phyloP scores from a whole-genome alignment of 2,113 vertebrate species.

The Erpornis zantholeuca region DNA sequence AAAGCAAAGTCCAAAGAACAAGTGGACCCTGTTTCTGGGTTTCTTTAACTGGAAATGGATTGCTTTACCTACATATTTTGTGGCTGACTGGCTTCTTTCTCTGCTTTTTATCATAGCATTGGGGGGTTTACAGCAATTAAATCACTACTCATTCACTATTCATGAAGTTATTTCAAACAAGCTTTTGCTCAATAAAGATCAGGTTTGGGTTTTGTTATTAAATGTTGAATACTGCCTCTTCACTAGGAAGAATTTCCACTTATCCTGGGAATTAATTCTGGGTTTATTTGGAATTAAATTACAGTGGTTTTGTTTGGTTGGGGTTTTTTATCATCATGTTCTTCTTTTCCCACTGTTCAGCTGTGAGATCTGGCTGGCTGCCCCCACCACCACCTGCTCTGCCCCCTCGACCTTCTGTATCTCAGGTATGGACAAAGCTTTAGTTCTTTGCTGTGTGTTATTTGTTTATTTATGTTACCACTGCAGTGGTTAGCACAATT shows the following conservation, averaged over 20 bases:
- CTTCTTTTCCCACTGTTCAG: constrained; percentile 65
- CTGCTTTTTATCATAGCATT: background rate
- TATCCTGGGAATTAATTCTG: background rate
- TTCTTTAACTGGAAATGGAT: background rate
- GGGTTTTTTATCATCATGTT: background rate
- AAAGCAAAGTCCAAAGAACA: background rate
- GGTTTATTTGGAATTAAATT: background rate
- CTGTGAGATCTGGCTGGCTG: constrained; percentile 79
- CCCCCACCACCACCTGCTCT: constrained; percentile 86
- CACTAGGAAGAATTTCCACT: background rate
- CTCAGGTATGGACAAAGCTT: constrained; percentile 80
- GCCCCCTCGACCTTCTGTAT: constrained; percentile 84
- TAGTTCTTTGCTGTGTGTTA: background rate
- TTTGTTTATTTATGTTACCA: background rate
- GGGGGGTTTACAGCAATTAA: background rate
- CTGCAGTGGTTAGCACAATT: background rate
- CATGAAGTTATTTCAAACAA: background rate
- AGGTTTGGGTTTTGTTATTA: background rate
- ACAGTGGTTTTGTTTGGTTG: background rate
- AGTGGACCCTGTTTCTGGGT: background rate
- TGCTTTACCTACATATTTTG: background rate
- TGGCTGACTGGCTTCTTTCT: background rate
- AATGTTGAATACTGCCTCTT: background rate
- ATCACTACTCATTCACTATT: background rate
- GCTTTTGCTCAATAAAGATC: background rate